Evolutionary conservation across 1,140 invertebrate genomes (phyloP).

Genomic region (Gryon sp.): DNA sequence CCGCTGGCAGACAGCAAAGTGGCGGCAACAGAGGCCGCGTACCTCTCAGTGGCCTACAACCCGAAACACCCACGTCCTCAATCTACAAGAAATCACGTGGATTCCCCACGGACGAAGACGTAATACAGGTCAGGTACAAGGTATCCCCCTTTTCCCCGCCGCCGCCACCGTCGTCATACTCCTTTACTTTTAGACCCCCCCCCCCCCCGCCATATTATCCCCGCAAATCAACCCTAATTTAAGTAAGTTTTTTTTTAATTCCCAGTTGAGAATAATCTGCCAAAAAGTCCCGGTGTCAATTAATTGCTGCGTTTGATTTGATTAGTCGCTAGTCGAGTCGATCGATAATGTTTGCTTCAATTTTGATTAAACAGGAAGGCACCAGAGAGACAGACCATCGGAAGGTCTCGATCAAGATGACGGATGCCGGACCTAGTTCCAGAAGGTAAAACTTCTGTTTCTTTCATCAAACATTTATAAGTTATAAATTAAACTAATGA

Average conservation of each 20-base stretch:
- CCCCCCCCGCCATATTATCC: no score
- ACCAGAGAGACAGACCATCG: slow-evolving; percentile 57
- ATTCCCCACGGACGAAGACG: slow-evolving; percentile 65
- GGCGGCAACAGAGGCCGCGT: slow-evolving; percentile 48
- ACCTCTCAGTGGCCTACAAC: slow-evolving; percentile 40
- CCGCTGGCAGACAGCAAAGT: slow-evolving; percentile 55
- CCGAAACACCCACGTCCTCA: slow-evolving; percentile 65
- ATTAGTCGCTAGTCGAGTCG: not conserved
- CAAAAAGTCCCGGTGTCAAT: not conserved
- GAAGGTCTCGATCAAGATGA: slow-evolving; percentile 58
- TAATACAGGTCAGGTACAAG: slow-evolving; percentile 68
- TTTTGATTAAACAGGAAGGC: slow-evolving; percentile 63
- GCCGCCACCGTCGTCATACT: no score
- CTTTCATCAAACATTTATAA: not conserved
- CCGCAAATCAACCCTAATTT: no score
- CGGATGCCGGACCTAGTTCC: slow-evolving; percentile 66
- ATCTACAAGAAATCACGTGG: slow-evolving; percentile 61
- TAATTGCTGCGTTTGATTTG: not conserved
- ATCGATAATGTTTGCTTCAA: slow-evolving; percentile 2
- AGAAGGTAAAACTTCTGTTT: slow-evolving; percentile 60
- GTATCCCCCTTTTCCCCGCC: no score
- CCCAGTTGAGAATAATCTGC: not conserved
- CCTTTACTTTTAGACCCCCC: no score
- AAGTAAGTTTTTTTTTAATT: no score
- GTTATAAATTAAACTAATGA: not conserved